phyloP scores from a whole-genome alignment of 2,888 invertebrate species.

The Platycnemis pennipes region DNA sequence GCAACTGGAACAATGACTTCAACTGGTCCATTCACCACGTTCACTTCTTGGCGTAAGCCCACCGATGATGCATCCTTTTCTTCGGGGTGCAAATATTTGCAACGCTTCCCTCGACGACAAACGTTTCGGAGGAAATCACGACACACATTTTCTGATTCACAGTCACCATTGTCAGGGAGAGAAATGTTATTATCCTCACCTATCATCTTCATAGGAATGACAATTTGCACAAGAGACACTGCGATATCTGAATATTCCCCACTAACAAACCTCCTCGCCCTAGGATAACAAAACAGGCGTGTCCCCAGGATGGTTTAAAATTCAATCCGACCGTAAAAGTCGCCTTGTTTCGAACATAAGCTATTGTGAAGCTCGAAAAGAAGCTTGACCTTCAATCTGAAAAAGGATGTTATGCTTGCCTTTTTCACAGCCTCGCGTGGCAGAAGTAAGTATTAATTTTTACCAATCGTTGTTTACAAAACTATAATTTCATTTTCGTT shows the following conservation, averaged over 20 bases:
- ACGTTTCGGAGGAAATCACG: constrained; percentile 83
- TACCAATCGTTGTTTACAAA: neutral
- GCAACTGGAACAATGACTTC: constrained; percentile 24
- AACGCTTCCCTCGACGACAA: constrained; percentile 82
- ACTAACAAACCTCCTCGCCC: neutral
- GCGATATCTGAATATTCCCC: neutral
- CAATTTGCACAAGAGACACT: constrained; percentile 42
- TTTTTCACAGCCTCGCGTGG: neutral
- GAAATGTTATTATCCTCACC: constrained; percentile 62
- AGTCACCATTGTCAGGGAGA: constrained; percentile 62
- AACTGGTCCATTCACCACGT: neutral
- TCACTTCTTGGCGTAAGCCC: constrained; percentile 45
- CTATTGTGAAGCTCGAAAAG: constrained; percentile 14
- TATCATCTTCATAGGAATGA: constrained; percentile 56
- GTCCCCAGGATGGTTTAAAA: neutral
- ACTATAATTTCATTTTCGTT: neutral
- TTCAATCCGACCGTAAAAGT: neutral
- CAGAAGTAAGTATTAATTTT: neutral
- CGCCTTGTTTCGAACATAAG: neutral
- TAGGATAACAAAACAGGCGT: neutral
- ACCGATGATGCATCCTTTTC: constrained; percentile 75
- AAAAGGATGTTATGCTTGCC: neutral
- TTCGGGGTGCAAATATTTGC: constrained; percentile 81
- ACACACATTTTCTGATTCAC: constrained; percentile 80
- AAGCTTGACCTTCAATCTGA: constrained; percentile 45